phyloP scores from a whole-genome alignment of 2,797 vertebrate species.

The Gobio occitaniae region DNA sequence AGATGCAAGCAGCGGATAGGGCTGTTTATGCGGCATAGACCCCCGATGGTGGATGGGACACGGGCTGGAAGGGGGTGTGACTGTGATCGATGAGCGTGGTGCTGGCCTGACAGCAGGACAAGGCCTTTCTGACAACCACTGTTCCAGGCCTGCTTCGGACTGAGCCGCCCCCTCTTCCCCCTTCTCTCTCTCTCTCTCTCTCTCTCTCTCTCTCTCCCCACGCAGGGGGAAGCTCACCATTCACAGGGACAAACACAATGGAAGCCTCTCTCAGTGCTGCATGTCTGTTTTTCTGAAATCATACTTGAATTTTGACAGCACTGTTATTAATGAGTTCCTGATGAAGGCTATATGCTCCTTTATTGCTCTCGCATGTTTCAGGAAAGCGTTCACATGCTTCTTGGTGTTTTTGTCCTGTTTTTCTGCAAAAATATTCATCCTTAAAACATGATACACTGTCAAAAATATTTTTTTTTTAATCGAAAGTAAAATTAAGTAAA shows the following conservation, averaged over 20 bases:
- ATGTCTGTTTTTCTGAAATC: constrained; percentile 51
- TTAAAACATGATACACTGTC: background rate
- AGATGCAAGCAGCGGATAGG: constrained; percentile 57
- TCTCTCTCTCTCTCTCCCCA: background rate
- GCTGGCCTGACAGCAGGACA: constrained; percentile 72
- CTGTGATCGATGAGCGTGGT: constrained; percentile 77
- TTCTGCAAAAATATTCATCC: background rate
- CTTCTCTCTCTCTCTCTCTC: background rate
- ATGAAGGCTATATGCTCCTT: constrained; percentile 43
- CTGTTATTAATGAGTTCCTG: constrained; percentile 55
- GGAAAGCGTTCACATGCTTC: background rate
- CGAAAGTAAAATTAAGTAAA: background rate
- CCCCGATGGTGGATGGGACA: constrained; percentile 66
- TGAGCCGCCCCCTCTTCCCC: constrained; percentile 19
- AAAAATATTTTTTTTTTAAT: background rate
- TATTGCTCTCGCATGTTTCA: constrained; percentile 43
- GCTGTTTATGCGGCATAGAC: constrained; percentile 76
- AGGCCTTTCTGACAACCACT: constrained; percentile 64
- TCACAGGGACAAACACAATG: constrained; percentile 60
- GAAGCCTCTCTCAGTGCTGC: constrained; percentile 45
- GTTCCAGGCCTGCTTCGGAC: constrained; percentile 65
- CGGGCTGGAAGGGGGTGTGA: constrained; percentile 66
- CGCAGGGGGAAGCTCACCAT: constrained; percentile 49
- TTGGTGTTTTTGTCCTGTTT: background rate
- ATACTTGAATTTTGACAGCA: constrained; percentile 62